Conservation (phyloP, 2,797 vertebrate genomes). For the Enteromius mattozi region DNA sequence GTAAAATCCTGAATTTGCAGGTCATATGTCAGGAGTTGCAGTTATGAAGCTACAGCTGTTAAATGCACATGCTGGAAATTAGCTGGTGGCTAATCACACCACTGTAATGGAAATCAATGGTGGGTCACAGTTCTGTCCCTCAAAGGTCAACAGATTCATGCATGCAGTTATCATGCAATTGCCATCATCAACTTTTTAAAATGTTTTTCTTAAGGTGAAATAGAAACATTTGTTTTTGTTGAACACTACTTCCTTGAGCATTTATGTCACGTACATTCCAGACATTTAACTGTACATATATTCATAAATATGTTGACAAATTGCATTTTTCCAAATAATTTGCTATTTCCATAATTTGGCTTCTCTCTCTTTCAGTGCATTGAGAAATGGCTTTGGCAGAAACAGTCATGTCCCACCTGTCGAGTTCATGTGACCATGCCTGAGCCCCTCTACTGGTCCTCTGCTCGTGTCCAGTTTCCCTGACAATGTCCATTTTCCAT, state of each 20-base stretch:
- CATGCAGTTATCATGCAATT: constrained; percentile 5
- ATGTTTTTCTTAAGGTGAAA: not conserved
- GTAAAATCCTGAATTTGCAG: constrained; percentile 2
- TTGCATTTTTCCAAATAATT: not conserved
- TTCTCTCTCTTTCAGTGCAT: constrained; percentile 72
- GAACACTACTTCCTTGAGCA: not conserved
- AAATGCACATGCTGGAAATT: constrained; percentile 58
- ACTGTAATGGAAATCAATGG: constrained; percentile 58
- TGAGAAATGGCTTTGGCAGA: constrained; percentile 73
- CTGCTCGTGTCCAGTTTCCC: constrained; percentile 67
- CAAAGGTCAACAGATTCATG: constrained; percentile 9
- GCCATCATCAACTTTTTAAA: not conserved
- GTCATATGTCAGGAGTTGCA: constrained; percentile 23
- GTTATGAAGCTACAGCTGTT: constrained; percentile 15
- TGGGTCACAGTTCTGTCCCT: not conserved
- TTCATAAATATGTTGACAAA: not conserved
- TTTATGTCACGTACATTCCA: not conserved
- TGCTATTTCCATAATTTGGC: not conserved
- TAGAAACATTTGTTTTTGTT: not conserved
- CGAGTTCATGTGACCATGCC: constrained; percentile 62
- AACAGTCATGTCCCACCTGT: constrained; percentile 66
- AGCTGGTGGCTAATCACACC: constrained; percentile 53
- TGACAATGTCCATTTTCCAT: constrained; percentile 47
- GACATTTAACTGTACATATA: not conserved
- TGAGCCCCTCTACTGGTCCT: constrained; percentile 69